A percentile compares a stretch with the other conserved stretches of the same genome.
These are phyloP conservation scores for Grus americana DNA, from an alignment of 2,113 vertebrate genomes.

Conservation along the genomic window DNA sequence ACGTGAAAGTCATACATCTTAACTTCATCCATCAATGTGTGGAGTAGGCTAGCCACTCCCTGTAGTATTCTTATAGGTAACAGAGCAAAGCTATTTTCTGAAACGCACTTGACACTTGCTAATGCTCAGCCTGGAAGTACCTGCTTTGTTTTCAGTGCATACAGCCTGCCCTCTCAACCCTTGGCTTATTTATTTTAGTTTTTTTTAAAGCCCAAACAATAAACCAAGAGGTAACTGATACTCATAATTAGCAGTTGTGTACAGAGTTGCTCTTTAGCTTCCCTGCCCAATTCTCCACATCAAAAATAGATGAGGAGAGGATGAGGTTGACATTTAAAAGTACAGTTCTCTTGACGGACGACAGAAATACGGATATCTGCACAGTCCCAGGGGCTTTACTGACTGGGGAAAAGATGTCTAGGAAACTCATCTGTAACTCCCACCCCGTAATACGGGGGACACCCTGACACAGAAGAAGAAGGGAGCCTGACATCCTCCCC, in stretches of 20 bases:
- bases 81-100: not conserved
- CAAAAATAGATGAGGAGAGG: not conserved
- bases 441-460: accelerated
- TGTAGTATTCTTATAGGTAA: not conserved
- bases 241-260: not conserved
- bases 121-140: not conserved
- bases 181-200: not conserved
- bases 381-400: not conserved
- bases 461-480: not conserved
- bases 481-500: no score
- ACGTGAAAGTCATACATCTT: constrained; percentile 1
- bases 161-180: not conserved
- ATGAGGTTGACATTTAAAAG: not conserved
- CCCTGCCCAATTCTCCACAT: not conserved
- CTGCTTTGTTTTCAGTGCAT: not conserved
- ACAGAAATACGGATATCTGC: not conserved
- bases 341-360: not conserved
- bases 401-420: not conserved
- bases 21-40: constrained; percentile 1
- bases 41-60: not conserved
- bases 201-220: not conserved
- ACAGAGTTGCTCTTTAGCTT: not conserved
- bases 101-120: not conserved
- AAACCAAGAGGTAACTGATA: not conserved
- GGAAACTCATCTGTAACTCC: not conserved